Evolutionary conservation across 2,888 invertebrate genomes (phyloP), one percentile per base, ranked within the genome.

Genomic region (Meandrusa payeni): DNA sequence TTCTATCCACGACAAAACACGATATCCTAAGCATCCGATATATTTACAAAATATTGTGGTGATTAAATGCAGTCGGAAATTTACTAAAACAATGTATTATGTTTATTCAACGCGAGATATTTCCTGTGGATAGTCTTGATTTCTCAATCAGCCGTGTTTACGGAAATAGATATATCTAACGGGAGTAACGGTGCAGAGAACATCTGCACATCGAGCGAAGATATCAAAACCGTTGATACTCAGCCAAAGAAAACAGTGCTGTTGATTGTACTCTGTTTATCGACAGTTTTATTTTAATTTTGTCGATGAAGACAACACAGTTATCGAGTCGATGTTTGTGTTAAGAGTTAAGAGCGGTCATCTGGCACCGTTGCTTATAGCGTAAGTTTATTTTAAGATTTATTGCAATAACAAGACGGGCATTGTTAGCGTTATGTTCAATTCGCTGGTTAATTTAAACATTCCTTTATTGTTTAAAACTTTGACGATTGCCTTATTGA

Each of bases 181-280:
- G 27, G 27, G 38, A 23, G 38, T 24, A 33, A 37, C 36, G 4
- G 13, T 24, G 23, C 23, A 24, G 15, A 42, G 39, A 43, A 32
- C 40, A 46, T 37, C 20, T 37, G 23, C 39, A 27, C 41, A 46
- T 31, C 40, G 34, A 38, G 39, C 41, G 34, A 37, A 38, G 20
- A 26, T 29, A 44, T 49, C 47, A 49, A 43, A 46, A 55, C n/a
- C 44, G 46, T 67, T 72, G 73, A 70, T 59, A 55, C 13, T 33
- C 48, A 41, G 76, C 74, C 76, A 75, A 73, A 42, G 50, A 61
- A 66, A 69, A 73, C 68, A 69, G 43, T 53, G 48, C 37, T 46
- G 22, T 57, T 50, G 50, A 54, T 43, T 41, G 46, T 55, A 41
- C 42, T 33, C 32, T 57, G 61, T 69, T 66, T 66, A 67, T 64